Evolutionary conservation across 2,797 vertebrate genomes (phyloP).

Genomic region (Darevskia mixta): DNA sequence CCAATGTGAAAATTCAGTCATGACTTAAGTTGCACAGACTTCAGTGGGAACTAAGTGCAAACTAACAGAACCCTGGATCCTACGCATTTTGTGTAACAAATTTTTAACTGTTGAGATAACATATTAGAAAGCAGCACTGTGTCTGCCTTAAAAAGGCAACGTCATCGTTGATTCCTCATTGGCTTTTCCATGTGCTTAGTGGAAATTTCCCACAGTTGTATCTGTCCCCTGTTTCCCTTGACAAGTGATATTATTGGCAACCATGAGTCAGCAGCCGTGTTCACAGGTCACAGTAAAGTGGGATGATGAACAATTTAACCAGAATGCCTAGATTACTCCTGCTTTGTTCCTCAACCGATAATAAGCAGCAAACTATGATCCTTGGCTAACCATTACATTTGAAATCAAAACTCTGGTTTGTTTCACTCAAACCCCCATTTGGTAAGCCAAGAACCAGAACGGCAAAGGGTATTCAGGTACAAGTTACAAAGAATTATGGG

Average conservation of each 20-base stretch:
- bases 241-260: background rate
- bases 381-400: no score
- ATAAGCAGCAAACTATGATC: no score
- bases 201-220: background rate
- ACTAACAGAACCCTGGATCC: background rate
- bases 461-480: no score
- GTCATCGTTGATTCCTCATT: slow-evolving; percentile 26
- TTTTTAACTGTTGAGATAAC: slow-evolving; percentile 22
- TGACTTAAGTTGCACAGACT: background rate
- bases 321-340: no score
- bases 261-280: background rate
- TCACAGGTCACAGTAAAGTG: no score
- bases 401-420: no score
- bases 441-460: no score
- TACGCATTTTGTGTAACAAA: slow-evolving; percentile 1
- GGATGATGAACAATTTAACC: no score
- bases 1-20: background rate
- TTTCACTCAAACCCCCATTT: no score
- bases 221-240: background rate
- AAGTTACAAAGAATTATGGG: no score
- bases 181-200: background rate
- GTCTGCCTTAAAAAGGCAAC: slow-evolving; percentile 16
- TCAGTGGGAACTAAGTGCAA: background rate
- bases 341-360: no score
- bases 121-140: slow-evolving; percentile 14